Evolutionary conservation across 2,797 vertebrate species (phyloP).

Genomic region (Garrulus glandarius): DNA sequence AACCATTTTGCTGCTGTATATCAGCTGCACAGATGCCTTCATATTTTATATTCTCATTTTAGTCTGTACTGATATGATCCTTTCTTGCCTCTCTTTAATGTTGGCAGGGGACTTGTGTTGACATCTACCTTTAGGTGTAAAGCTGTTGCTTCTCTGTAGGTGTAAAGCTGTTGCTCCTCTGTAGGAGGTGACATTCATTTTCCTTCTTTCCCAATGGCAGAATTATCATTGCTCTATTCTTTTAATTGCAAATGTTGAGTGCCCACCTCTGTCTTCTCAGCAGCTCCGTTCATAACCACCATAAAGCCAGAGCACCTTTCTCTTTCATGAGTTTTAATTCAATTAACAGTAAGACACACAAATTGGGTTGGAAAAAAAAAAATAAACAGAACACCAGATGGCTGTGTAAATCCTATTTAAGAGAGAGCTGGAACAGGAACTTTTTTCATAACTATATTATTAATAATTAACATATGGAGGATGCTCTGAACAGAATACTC

Average conservation of each 20-base stretch:
- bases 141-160: neutral
- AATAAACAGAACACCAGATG: conserved; percentile 73
- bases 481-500: conserved; percentile 60
- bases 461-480: conserved; percentile 76
- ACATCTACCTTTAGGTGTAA: neutral
- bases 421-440: conserved; percentile 66
- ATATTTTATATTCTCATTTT: neutral
- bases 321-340: conserved; percentile 18
- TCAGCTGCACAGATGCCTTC: neutral
- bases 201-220: neutral
- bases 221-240: neutral
- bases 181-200: neutral
- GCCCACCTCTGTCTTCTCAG: neutral
- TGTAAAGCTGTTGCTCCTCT: neutral
- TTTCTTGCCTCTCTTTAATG: neutral
- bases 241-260: neutral
- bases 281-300: neutral
- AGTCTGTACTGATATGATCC: neutral
- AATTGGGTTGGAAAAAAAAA: conserved; percentile 22
- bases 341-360: conserved; percentile 48
- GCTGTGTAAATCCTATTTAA: conserved; percentile 74
- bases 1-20: neutral
- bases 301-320: neutral
- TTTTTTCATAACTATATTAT: conserved; percentile 69
- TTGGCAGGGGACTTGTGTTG: neutral